Evolutionary conservation across 2,888 invertebrate genomes (phyloP).

Genomic region (Orchesella flavescens): DNA sequence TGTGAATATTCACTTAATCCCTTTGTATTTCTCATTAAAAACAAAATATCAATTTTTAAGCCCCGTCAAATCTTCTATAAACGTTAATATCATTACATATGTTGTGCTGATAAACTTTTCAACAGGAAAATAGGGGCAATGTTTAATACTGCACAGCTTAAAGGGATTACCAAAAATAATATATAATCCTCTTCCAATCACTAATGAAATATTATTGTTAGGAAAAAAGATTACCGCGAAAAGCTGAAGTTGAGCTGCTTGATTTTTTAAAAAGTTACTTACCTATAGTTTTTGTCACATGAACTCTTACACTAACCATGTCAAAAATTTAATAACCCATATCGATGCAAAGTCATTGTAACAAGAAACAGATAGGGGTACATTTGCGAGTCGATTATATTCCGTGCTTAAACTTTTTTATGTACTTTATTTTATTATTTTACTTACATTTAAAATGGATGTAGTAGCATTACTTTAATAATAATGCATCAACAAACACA

Average conservation of each 20-base stretch:
- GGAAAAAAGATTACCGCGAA: background rate
- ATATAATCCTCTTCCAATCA: background rate
- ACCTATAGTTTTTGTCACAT: too few relatives aligned
- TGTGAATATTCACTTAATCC: background rate
- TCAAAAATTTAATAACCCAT: too few relatives aligned
- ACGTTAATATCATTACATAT: conserved; percentile 35
- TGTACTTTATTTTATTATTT: too few relatives aligned
- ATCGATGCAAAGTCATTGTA: too few relatives aligned
- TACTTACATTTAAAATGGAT: conserved; percentile 5
- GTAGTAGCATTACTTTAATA: background rate
- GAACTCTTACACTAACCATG: too few relatives aligned
- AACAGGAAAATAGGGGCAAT: background rate
- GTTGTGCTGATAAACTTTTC: background rate
- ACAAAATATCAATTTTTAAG: conserved; percentile 40
- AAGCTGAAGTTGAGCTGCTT: too few relatives aligned
- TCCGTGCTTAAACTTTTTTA: too few relatives aligned
- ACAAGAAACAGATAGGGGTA: too few relatives aligned
- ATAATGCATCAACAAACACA: background rate
- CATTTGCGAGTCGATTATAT: too few relatives aligned
- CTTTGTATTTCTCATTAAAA: conserved; percentile 52
- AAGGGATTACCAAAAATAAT: conserved; percentile 2
- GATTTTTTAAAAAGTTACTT: too few relatives aligned
- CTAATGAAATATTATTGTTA: background rate
- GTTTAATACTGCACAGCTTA: background rate
- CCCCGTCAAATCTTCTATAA: conserved; percentile 22